phyloP scores from a whole-genome alignment of 2,797 vertebrate genomes.

The Intellagama lesueurii region DNA sequence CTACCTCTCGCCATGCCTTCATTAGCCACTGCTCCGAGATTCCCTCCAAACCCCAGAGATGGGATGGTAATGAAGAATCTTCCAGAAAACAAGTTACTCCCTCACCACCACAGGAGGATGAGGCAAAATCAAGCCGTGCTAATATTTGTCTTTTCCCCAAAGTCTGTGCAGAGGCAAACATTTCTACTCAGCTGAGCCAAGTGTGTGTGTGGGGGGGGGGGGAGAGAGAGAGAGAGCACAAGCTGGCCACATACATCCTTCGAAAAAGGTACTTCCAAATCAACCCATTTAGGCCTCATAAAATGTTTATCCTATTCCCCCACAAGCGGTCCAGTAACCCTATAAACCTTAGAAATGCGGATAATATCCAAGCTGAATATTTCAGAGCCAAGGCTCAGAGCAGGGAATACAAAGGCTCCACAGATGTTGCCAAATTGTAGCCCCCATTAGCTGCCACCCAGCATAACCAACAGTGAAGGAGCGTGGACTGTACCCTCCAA shows the following conservation, averaged over 20 bases:
- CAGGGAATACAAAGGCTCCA: not conserved
- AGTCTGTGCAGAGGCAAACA: conserved; percentile 26
- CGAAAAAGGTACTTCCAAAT: conserved; percentile 35
- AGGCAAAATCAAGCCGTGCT: conserved; percentile 26
- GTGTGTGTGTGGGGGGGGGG: not conserved
- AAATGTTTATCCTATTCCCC: conserved; percentile 63
- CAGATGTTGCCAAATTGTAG: not conserved
- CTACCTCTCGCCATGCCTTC: conserved; percentile 50
- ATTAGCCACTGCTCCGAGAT: conserved; percentile 62
- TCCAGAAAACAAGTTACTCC: conserved; percentile 23
- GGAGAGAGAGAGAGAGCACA: not conserved
- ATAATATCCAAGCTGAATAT: not conserved
- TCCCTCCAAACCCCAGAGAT: conserved; percentile 57
- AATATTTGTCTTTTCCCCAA: conserved; percentile 38
- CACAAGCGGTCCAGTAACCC: conserved; percentile 51
- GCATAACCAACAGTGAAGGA: not conserved
- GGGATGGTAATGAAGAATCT: conserved; percentile 58
- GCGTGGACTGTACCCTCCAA: not conserved
- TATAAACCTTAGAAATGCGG: conserved; percentile 31
- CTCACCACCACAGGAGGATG: conserved; percentile 58
- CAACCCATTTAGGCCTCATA: conserved; percentile 67
- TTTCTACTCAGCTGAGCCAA: conserved; percentile 1
- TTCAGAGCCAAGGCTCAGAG: not conserved
- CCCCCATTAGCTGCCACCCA: not conserved
- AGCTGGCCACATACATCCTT: not conserved